phyloP scores from a whole-genome alignment of 1,140 invertebrate genomes.

The Drosophila oshimai region DNA sequence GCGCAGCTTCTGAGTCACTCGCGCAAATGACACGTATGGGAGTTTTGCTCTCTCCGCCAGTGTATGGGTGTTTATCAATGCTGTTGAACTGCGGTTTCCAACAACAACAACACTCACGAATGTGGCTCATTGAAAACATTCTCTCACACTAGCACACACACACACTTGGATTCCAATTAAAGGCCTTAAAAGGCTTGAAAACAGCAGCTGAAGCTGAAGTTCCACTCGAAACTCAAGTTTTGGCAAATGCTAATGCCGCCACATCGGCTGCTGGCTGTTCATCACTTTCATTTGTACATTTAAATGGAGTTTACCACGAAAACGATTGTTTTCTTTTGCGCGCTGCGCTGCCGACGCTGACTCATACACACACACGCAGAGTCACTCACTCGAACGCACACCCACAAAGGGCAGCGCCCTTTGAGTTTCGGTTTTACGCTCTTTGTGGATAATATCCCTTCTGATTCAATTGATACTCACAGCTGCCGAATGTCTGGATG shows the following conservation, averaged over 20 bases:
- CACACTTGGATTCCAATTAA: constrained; percentile 24
- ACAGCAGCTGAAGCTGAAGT: constrained; percentile 10
- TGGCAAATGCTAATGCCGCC: constrained; percentile 2
- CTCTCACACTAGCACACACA: constrained; percentile 2
- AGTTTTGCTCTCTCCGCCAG: background rate
- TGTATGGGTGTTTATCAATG: constrained; percentile 44
- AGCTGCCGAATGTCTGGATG: constrained; percentile 23
- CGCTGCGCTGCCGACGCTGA: constrained; percentile 36
- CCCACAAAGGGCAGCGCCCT: constrained; percentile 13
- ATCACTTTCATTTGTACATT: background rate
- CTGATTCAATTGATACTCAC: constrained; percentile 21
- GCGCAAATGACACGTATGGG: constrained; percentile 35
- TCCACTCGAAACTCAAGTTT: constrained; percentile 1
- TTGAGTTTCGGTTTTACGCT: background rate
- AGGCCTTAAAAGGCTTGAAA: constrained; percentile 42
- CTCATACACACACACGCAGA: constrained; percentile 33
- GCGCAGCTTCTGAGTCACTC: constrained; percentile 27
- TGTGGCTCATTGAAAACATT: constrained; percentile 48
- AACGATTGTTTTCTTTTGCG: constrained; percentile 32
- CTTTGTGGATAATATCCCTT: too few species aligned
- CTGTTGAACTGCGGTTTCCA: constrained; percentile 50
- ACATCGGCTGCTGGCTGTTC: background rate
- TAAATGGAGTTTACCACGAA: background rate
- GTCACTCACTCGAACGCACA: too few species aligned
- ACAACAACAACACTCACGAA: constrained; percentile 16